Percentiles rank a stretch among this genome's conserved stretches.
Conservation (phyloP, 1,140 invertebrate genomes). For the Araneus ventricosus region DNA sequence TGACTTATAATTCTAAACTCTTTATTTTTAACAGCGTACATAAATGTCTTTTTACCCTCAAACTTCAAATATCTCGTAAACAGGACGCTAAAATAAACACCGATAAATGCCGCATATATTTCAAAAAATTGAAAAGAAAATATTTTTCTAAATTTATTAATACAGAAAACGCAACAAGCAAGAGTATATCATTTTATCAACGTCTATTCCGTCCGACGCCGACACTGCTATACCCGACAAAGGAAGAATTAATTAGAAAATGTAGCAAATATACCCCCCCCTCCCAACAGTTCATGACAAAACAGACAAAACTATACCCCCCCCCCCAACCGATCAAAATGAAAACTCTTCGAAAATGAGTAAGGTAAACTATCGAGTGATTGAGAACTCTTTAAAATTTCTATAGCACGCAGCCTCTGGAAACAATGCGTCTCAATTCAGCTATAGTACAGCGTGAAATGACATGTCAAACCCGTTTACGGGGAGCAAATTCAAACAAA, state of each 20-base stretch:
- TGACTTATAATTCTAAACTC: too few species aligned
- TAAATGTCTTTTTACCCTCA: too few species aligned
- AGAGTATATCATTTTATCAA: conserved; percentile 16
- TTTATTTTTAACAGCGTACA: too few species aligned
- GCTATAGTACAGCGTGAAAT: conserved; percentile 56
- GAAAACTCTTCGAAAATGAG: background rate
- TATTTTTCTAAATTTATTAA: background rate
- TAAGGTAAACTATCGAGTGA: conserved; percentile 49
- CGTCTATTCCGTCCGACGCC: conserved; percentile 8
- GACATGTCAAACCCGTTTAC: conserved; percentile 70
- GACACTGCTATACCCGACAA: conserved; percentile 56
- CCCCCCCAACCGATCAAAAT: background rate
- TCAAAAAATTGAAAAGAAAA: background rate
- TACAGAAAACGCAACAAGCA: background rate
- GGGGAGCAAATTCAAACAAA: conserved; percentile 70
- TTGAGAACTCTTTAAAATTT: conserved; percentile 49
- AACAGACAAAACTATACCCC: conserved; percentile 28
- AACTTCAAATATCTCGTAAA: background rate
- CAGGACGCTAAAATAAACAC: background rate
- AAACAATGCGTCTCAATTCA: conserved; percentile 69
- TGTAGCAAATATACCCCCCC: background rate
- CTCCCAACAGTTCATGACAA: background rate
- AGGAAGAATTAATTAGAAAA: conserved; percentile 61
- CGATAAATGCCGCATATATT: background rate
- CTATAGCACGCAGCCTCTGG: conserved; percentile 29